phyloP scores from a whole-genome alignment of 2,797 vertebrate genomes.

The Lates japonicus region DNA sequence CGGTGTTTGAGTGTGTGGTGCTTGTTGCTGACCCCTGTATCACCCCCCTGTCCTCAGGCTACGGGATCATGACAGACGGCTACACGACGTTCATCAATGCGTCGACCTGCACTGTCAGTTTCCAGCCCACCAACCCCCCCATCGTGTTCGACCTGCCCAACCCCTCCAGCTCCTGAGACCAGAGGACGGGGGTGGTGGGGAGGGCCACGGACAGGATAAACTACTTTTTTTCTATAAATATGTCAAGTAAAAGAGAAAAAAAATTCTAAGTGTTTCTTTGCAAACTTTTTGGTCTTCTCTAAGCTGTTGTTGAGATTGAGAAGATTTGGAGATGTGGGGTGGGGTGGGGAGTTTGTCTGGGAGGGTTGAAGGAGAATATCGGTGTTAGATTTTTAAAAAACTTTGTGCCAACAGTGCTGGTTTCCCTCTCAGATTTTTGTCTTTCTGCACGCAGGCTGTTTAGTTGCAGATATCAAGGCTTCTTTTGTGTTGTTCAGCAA shows the following conservation, averaged over 20 bases:
- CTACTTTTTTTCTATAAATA: constrained; percentile 86
- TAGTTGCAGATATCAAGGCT: constrained; percentile 9
- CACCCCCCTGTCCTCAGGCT: constrained; percentile 87
- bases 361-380: constrained; percentile 74
- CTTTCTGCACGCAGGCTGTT: neutral
- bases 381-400: constrained; percentile 36
- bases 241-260: constrained; percentile 72
- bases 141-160: constrained; percentile 99
- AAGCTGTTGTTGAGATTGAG: constrained; percentile 86
- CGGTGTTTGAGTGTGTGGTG: neutral
- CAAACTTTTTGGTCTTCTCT: constrained; percentile 85
- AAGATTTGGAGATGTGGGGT: constrained; percentile 45
- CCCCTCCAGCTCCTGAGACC: constrained; percentile 94
- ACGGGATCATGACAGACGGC: constrained; percentile 98
- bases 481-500: neutral
- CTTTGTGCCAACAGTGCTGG: constrained; percentile 50
- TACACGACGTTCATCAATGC: constrained; percentile 98
- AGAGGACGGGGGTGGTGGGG: constrained; percentile 39
- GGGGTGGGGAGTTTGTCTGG: constrained; percentile 12
- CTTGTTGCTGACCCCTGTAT: neutral
- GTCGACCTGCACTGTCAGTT: constrained; percentile 98
- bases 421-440: neutral
- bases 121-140: constrained; percentile 98
- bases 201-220: constrained; percentile 67
- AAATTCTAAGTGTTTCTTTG: constrained; percentile 88